A percentile compares a stretch with the other conserved stretches of the same genome.
Evolutionary conservation across 2,113 vertebrate genomes (phyloP).

Genomic region (Ardeotis arabs): DNA sequence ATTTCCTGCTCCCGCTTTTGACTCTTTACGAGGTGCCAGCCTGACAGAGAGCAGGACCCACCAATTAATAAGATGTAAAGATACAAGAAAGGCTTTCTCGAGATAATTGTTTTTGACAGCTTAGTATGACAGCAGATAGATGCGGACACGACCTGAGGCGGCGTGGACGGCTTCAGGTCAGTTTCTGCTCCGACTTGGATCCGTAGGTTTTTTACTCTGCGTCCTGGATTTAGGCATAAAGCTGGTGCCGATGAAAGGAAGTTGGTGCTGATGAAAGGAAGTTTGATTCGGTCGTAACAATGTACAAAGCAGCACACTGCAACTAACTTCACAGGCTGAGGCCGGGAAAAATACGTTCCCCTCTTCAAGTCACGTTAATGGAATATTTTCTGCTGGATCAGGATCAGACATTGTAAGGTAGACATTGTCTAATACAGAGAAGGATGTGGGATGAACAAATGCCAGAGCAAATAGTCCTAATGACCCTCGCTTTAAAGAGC

Average conservation of each 20-base stretch:
- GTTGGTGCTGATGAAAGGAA: neutral
- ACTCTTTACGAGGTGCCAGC: neutral
- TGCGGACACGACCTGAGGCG: neutral
- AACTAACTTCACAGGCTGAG: neutral
- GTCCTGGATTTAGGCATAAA: neutral
- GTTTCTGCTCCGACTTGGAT: neutral
- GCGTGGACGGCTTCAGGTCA: neutral
- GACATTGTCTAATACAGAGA: slow-evolving; percentile 46
- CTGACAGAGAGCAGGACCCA: neutral
- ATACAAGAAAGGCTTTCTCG: neutral
- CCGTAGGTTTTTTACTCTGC: neutral
- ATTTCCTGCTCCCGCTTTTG: neutral
- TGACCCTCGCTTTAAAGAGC: slow-evolving; percentile 30
- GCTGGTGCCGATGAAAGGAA: neutral
- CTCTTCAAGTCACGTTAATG: neutral
- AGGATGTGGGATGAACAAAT: slow-evolving; percentile 41
- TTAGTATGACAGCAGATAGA: neutral
- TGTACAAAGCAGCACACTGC: neutral
- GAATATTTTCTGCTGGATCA: slow-evolving; percentile 40
- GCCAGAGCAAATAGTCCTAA: slow-evolving; percentile 21
- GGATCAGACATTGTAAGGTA: slow-evolving; percentile 52
- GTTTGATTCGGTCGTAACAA: rapidly evolving
- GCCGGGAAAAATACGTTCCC: neutral
- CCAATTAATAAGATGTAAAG: neutral
- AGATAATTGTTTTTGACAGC: neutral